phyloP scores from a whole-genome alignment of 2,113 vertebrate species.

The Antechinus stuartii region DNA sequence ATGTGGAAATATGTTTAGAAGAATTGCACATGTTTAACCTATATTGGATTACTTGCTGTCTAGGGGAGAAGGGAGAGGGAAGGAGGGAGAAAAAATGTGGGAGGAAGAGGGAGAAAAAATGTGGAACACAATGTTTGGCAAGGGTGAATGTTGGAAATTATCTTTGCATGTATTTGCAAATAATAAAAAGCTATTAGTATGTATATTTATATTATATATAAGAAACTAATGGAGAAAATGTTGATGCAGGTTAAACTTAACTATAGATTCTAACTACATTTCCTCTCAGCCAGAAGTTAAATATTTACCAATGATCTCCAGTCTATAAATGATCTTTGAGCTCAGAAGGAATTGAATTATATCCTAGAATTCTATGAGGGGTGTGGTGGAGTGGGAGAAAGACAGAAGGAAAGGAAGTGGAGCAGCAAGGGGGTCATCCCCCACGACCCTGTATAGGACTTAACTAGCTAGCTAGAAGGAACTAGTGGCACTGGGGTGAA shows the following conservation, averaged over 20 bases:
- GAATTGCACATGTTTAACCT: too few species aligned
- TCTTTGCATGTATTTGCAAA: too few species aligned
- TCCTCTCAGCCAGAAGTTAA: not conserved
- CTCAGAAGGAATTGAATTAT: not conserved
- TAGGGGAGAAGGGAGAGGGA: too few species aligned
- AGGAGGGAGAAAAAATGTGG: too few species aligned
- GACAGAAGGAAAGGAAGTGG: not conserved
- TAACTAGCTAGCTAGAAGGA: not conserved
- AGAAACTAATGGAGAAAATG: not conserved
- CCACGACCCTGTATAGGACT: not conserved
- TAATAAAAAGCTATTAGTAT: too few species aligned
- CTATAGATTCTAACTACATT: not conserved
- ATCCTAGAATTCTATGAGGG: not conserved
- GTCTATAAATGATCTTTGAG: not conserved
- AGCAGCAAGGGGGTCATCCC: not conserved
- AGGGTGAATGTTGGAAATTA: too few species aligned
- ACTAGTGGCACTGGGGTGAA: not conserved
- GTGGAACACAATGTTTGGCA: too few species aligned
- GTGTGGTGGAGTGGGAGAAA: too few species aligned
- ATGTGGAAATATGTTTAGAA: too few species aligned
- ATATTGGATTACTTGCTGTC: too few species aligned
- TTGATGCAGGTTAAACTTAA: not conserved
- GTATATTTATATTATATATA: too few species aligned
- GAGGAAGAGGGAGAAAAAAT: too few species aligned
- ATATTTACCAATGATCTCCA: not conserved